Base-by-base conservation (phyloP, 2,797 vertebrate species). In the Coregonus ussuriensis region DNA sequence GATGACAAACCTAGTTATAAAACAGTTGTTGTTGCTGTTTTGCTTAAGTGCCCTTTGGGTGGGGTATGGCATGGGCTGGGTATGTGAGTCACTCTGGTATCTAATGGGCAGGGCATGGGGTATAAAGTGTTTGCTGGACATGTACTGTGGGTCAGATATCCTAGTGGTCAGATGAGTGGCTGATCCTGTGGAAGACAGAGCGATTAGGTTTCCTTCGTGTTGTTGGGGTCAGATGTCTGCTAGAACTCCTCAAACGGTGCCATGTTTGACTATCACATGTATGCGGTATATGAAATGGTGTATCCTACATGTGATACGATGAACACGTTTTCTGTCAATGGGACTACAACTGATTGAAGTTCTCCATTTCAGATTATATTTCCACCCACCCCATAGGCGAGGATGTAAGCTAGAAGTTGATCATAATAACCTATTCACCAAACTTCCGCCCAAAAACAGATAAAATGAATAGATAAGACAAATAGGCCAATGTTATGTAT, bases 91-190 rank as follows among this genome's bases (percentile, higher is more conserved):
- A 13, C 68, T 76, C 63, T 67, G 25, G 65, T 67, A 6, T 67
- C 65, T 67, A 67, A 67, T 33, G 65, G n/a, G 29, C 11, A 13
- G 65, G 65, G 13, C 29, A 15, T 15, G 29, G 29, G 4, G 31
- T 33, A 16, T 67, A 16, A 6, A 33, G 25, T 33, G 35, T 11
- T 13, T 16, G 65, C 14, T 33, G 31, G 76, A 72, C 81, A 77
- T 47, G 11, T 47, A 47, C 41, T 13, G 41, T 13, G 9, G 77
- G 74, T 87, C 79, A 76, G 74, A 81, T 86, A 81, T 83, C 83
- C 65, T 25, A 15, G 13, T 67, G 65, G 65, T 67, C 65, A 31
- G 65, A 67, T 15, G 65, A 15, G 65, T 63, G 65, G 21, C 62
- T 25, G 62, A 35, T 67, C 29, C 31, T 16, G 29, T 13, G 15